Base-by-base conservation (phyloP, 2,113 vertebrate genomes). In the Eudyptes chrysolophus region DNA sequence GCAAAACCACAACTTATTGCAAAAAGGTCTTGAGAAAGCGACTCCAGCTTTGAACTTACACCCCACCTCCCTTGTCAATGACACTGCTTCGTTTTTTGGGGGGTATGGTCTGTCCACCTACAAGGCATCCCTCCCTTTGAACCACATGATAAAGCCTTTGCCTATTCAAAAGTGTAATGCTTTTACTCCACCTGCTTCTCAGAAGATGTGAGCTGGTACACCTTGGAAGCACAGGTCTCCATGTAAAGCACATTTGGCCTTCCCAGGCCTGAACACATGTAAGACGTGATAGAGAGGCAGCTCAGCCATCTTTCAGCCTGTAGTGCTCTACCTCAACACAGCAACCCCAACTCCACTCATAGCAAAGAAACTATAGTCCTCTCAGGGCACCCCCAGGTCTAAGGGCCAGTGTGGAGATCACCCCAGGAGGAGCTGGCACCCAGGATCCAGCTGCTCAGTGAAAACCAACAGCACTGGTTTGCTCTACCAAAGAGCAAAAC, bases 21-120 rank as follows among this genome's bases (percentile, higher is more conserved):
- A 79, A 84, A 90, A 87, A 19, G 15, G 49, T 83, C 66, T 66
- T 32, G 74, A 94, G 60, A 92, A 96, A 87, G 42, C 10, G 3
- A 18, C 26, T 51, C 29, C 54, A 77, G 75, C 78, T 90, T n/a
- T 60, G 66, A 92, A 72, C 32, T 54, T 25, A 19, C 0, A 29
- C 24, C 74, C 21, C 17, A 25, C 34, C 57, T 76, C 69, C 44
- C 30, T 16, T n/a, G 16, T 17, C 36, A 78, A 15, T 16, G 32
- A 54, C 54, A 6, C 3, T 6, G 16, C 26, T n/a, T 27, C 5
- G 1, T 13, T 89, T 42, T 36, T 7, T 2, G 21, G 11, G 14
- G 32, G 5, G 4, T 17, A 71, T 2, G 16, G 32, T 27, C 32
- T 32, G 13, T 10, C 22, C n/a, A 30, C 10, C n/a, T 42, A 38